Evolutionary conservation across 2,113 vertebrate species (phyloP), one percentile per base, ranked within the genome.

Genomic region (Tichodroma muraria): DNA sequence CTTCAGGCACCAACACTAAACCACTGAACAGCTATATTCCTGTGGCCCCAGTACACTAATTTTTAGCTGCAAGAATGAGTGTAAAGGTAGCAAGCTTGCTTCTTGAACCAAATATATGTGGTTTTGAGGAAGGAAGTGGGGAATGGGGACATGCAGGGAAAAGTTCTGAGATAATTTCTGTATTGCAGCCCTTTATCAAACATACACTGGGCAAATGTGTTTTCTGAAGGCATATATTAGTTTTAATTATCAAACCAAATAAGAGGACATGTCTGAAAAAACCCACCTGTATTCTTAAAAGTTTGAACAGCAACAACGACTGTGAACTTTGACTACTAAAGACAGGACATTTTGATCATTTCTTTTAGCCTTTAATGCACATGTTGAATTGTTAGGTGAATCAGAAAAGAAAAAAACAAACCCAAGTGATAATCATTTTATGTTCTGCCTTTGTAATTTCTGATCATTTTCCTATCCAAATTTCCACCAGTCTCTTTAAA

Each of bases 141-240:
- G 25, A 66, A 50, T 0, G 0, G 25, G 31, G 7, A 31, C 13
- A 35, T 57, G 25, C 0, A 0, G 31, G 31, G 21, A 50, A 42
- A 71, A 68, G 21, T 20, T 85, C 52, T 17, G 35, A 59, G 35
- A 37, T 31, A 66, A 37, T 66, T 66, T 76, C 61, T 66, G 31
- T 13, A 35, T 37, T 37, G 37, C 14, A 44, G 53, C 14, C 22
- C 9, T 68, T 37, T 68, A 66, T 50, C 27, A 50, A 57, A 50
- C 13, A 9, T 25, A 59, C 12, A 50, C 25, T 37, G 31, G 17
- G 11, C 3, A 68, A 68, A 31, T 27, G 18, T 22, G 8, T 68
- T 68, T 77, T 68, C 31, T 60, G 63, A 52, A 25, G 52, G 14
- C 33, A 37, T 68, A n/a, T 24, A 40, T 19, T 40, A 49, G 19